These are phyloP conservation scores for Exocentrus adspersus DNA, from an alignment of 2,888 invertebrate species.

Conservation along the genomic window DNA sequence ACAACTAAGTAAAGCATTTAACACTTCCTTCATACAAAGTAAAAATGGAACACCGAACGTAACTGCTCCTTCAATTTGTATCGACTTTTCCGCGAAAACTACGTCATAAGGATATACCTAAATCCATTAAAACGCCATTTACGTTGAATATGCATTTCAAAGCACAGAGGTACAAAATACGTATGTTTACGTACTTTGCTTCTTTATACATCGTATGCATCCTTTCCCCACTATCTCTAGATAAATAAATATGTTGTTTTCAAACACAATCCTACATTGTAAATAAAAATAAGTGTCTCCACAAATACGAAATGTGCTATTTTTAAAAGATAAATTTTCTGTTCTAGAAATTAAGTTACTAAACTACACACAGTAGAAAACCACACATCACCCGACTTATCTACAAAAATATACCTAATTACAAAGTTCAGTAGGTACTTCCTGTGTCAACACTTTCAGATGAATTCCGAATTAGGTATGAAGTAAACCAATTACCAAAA, in stretches of 20 bases:
- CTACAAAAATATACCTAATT: too few relatives aligned
- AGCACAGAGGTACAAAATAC: too few relatives aligned
- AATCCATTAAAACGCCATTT: constrained; percentile 6
- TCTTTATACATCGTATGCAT: background rate
- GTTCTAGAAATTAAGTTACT: background rate
- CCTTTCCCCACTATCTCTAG: constrained; percentile 9
- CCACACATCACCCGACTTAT: too few relatives aligned
- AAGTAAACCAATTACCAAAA: too few relatives aligned
- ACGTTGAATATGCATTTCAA: too few relatives aligned
- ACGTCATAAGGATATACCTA: constrained; percentile 5
- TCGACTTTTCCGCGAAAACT: constrained; percentile 11
- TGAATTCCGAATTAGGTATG: too few relatives aligned
- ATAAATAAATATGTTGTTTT: constrained; percentile 8
- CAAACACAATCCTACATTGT: background rate
- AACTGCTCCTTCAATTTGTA: background rate
- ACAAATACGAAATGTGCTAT: background rate
- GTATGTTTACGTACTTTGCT: too few relatives aligned
- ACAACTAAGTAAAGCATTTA: too few relatives aligned
- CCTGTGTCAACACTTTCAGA: too few relatives aligned
- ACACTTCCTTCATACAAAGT: background rate
- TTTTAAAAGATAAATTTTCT: background rate
- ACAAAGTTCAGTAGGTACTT: too few relatives aligned
- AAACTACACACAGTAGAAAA: too few relatives aligned
- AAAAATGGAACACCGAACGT: background rate
- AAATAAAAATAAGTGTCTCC: background rate